Percentiles rank a stretch among this genome's conserved stretches.
phyloP scores from a whole-genome alignment of 2,797 vertebrate genomes.

The Bradypus variegatus region DNA sequence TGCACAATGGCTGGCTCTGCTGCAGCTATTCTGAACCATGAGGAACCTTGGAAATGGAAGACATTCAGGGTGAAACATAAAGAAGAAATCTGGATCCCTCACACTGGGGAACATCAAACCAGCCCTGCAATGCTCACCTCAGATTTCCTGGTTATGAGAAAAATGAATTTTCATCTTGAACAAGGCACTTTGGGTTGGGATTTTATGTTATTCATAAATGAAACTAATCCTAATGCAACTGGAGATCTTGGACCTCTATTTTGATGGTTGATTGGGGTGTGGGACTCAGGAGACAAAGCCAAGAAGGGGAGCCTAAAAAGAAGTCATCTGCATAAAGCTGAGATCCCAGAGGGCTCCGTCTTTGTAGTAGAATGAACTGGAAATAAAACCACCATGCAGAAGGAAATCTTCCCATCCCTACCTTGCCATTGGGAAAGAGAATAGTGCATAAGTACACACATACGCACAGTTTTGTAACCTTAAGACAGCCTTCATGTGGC shows the following conservation, averaged over 20 bases:
- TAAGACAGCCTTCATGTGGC: background rate
- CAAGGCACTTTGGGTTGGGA: background rate
- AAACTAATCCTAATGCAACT: background rate
- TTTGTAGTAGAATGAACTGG: background rate
- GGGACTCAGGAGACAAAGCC: background rate
- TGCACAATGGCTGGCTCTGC: background rate
- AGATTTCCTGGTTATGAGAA: background rate
- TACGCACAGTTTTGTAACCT: background rate
- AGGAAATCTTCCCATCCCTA: background rate
- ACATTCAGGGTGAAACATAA: background rate
- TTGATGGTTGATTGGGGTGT: background rate
- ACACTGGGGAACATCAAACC: too few relatives aligned
- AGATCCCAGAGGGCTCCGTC: background rate
- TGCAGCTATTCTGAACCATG: background rate
- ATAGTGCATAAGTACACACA: too few relatives aligned
- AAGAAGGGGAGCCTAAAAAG: background rate
- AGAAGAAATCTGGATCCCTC: background rate
- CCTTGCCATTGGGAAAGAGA: background rate
- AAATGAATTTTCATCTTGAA: background rate
- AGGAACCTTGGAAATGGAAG: background rate
- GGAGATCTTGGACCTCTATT: background rate
- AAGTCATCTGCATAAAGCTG: background rate
- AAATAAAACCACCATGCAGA: background rate
- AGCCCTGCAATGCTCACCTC: background rate
- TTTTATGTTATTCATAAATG: background rate